Conservation (phyloP, 2,797 vertebrate species). For the Centropyge bicolor region DNA sequence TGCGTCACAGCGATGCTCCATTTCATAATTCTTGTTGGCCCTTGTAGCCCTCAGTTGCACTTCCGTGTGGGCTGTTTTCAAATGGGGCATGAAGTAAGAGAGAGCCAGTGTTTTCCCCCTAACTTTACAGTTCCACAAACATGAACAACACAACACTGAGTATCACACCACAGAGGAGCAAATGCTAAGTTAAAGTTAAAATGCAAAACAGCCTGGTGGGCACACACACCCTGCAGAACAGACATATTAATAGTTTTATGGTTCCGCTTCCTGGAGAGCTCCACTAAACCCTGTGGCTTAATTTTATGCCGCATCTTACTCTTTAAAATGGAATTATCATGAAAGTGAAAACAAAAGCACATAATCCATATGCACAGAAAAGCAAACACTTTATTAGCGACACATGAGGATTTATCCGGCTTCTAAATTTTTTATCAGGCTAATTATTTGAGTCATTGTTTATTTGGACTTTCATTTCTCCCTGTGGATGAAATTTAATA, state of each 20-base stretch:
- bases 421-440: slow-evolving; percentile 37
- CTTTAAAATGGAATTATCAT: slow-evolving; percentile 23
- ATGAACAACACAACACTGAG: slow-evolving; percentile 1
- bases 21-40: slow-evolving; percentile 14
- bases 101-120: background rate
- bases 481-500: slow-evolving; percentile 20
- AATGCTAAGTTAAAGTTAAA: slow-evolving; percentile 6
- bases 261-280: slow-evolving; percentile 1
- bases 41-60: slow-evolving; percentile 15
- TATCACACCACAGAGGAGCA: background rate
- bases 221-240: background rate
- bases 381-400: slow-evolving; percentile 18
- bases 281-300: background rate
- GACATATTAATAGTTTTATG: background rate
- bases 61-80: slow-evolving; percentile 31
- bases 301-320: slow-evolving; percentile 5
- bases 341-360: slow-evolving; percentile 28
- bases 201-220: background rate
- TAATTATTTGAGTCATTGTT: slow-evolving; percentile 43
- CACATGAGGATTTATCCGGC: background rate
- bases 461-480: background rate
- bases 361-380: slow-evolving; percentile 26
- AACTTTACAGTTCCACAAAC: slow-evolving; percentile 4
- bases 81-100: slow-evolving; percentile 36
- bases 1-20: slow-evolving; percentile 35